Percentiles rank a stretch among this genome's conserved stretches.
Conservation (phyloP, 2,888 invertebrate genomes). For the Nudaria mundana region DNA sequence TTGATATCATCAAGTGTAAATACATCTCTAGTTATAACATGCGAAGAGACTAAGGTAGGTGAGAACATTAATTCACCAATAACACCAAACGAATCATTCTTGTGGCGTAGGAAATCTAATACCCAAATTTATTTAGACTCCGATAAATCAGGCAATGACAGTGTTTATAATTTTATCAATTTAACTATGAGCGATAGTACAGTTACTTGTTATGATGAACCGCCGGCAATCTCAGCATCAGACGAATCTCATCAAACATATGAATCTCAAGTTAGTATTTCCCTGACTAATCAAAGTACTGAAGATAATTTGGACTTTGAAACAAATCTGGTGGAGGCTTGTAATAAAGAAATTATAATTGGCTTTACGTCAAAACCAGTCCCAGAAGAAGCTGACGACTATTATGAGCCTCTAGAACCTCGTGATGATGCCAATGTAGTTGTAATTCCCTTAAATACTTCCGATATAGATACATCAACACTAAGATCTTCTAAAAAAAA, state of each 20-base stretch:
- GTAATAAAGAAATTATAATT: constrained; percentile 65
- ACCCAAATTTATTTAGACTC: constrained; percentile 65
- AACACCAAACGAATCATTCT: constrained; percentile 84
- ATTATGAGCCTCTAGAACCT: constrained; percentile 72
- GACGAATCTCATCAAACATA: constrained; percentile 47
- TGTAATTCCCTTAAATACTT: constrained; percentile 57
- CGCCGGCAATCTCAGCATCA: constrained; percentile 36
- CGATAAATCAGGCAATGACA: constrained; percentile 58
- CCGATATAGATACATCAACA: constrained; percentile 32
- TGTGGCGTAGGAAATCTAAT: constrained; percentile 80
- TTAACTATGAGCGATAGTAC: constrained; percentile 50
- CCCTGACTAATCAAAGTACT: constrained; percentile 38
- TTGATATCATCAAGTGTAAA: constrained; percentile 18
- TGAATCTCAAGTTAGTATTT: constrained; percentile 47
- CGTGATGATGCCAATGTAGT: constrained; percentile 55
- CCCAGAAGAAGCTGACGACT: constrained; percentile 58
- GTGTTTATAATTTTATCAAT: constrained; percentile 58
- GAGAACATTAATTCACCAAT: constrained; percentile 61
- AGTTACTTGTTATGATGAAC: constrained; percentile 39
- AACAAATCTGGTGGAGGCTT: constrained; percentile 70
- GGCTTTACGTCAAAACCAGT: constrained; percentile 58
- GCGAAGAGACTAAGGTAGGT: constrained; percentile 38
- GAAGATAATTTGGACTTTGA: constrained; percentile 65
- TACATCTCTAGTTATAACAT: constrained; percentile 11
- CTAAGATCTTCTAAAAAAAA: constrained; percentile 62